These are phyloP conservation scores for Silurus aristotelis DNA, from an alignment of 2,797 vertebrate genomes.

Conservation along the genomic window DNA sequence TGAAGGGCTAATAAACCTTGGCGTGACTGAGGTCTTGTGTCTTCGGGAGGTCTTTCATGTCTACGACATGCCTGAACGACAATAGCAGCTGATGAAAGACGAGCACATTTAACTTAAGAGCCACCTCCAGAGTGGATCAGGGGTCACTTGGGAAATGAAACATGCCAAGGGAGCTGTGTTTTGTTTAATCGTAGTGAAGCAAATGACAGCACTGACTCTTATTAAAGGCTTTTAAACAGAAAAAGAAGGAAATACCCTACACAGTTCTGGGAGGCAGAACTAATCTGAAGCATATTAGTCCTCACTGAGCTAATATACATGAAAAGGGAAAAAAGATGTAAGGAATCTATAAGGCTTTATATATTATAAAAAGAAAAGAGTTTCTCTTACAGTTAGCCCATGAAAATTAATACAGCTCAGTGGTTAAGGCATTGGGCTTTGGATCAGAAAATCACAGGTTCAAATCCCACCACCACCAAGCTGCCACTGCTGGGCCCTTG, in stretches of 20 bases:
- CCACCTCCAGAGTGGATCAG: conserved; percentile 21
- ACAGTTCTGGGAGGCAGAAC: conserved; percentile 11
- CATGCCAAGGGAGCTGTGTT: conserved; percentile 22
- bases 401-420: neutral
- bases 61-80: conserved; percentile 41
- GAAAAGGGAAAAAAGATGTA: conserved; percentile 12
- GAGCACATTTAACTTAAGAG: conserved; percentile 49
- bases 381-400: neutral
- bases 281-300: conserved; percentile 11
- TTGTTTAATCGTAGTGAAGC: conserved; percentile 37
- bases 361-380: conserved; percentile 44
- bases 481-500: too few relatives aligned
- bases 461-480: too few relatives aligned
- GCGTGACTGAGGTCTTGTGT: conserved; percentile 6
- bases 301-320: neutral
- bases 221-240: conserved; percentile 21
- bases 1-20: conserved; percentile 12
- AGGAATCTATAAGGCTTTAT: conserved; percentile 14
- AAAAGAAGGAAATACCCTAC: neutral
- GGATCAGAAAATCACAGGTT: too few relatives aligned
- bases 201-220: conserved; percentile 2
- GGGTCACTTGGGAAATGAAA: conserved; percentile 23
- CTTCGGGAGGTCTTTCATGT: conserved; percentile 4
- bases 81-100: conserved; percentile 51
- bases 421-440: too few relatives aligned